A percentile compares a stretch with the other conserved stretches of the same genome.
Evolutionary conservation across 2,797 vertebrate genomes (phyloP).

Genomic region (Lates japonicus): DNA sequence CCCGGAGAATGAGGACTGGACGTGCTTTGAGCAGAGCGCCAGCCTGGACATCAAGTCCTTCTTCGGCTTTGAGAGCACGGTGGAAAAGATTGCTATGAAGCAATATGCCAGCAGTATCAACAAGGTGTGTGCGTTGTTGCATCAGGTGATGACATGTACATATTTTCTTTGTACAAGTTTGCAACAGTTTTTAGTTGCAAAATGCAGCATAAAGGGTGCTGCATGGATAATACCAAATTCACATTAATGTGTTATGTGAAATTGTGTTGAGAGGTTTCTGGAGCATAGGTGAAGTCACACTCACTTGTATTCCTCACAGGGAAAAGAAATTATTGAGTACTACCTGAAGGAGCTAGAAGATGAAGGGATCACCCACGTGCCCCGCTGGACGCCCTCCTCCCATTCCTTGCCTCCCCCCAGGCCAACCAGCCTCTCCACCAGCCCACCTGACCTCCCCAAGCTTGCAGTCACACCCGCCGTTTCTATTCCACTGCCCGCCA

Average conservation of each 20-base stretch:
- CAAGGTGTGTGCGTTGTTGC: conserved; percentile 71
- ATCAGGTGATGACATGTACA: neutral
- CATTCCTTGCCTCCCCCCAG: conserved; percentile 40
- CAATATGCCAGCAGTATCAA: conserved; percentile 98
- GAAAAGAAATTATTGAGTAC: conserved; percentile 98
- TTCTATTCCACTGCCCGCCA: conserved; percentile 59
- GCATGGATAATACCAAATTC: neutral
- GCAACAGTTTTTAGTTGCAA: neutral
- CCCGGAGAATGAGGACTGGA: conserved; percentile 98
- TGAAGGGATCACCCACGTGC: conserved; percentile 90
- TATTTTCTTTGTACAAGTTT: neutral
- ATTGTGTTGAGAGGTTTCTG: conserved; percentile 1
- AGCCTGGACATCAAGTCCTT: conserved; percentile 99
- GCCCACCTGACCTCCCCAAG: conserved; percentile 49
- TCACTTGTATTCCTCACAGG: conserved; percentile 79
- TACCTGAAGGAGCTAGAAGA: conserved; percentile 94
- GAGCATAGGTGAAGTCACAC: conserved; percentile 6
- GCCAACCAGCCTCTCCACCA: conserved; percentile 59
- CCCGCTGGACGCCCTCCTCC: conserved; percentile 89
- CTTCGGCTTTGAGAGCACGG: conserved; percentile 98
- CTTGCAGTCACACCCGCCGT: conserved; percentile 59
- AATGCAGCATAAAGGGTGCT: neutral
- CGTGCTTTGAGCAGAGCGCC: conserved; percentile 97
- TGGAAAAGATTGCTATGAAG: conserved; percentile 98
- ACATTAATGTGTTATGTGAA: neutral